Conservation (phyloP, 2,113 vertebrate genomes). For the Rhinolophus ferrumequinum region DNA sequence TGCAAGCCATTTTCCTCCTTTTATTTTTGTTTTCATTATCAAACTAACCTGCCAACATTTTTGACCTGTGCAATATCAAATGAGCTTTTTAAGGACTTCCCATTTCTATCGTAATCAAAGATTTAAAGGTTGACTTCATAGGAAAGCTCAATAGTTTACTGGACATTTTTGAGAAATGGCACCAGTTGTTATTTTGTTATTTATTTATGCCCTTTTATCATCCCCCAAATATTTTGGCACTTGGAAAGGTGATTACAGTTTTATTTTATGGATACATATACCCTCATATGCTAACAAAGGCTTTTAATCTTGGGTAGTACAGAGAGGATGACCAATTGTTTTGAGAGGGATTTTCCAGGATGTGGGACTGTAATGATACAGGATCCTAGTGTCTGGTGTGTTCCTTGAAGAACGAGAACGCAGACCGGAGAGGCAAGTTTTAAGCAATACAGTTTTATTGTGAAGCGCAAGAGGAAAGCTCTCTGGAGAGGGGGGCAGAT, state of each 20-base stretch:
- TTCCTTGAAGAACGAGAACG: too few relatives aligned
- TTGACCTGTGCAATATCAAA: not conserved
- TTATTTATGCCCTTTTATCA: not conserved
- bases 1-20: not conserved
- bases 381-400: too few relatives aligned
- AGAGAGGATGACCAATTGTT: not conserved
- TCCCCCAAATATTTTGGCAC: not conserved
- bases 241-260: not conserved
- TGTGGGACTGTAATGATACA: too few relatives aligned
- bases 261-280: not conserved
- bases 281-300: not conserved
- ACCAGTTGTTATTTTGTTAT: not conserved
- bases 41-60: not conserved
- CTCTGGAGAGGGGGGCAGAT: too few relatives aligned
- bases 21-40: not conserved
- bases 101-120: not conserved
- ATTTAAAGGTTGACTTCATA: not conserved
- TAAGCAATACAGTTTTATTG: too few relatives aligned
- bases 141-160: not conserved
- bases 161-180: not conserved
- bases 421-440: too few relatives aligned
- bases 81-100: not conserved
- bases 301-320: not conserved
- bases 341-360: not conserved
- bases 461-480: too few relatives aligned